Conservation (phyloP, 2,113 vertebrate genomes). For the Tamias sibiricus region DNA sequence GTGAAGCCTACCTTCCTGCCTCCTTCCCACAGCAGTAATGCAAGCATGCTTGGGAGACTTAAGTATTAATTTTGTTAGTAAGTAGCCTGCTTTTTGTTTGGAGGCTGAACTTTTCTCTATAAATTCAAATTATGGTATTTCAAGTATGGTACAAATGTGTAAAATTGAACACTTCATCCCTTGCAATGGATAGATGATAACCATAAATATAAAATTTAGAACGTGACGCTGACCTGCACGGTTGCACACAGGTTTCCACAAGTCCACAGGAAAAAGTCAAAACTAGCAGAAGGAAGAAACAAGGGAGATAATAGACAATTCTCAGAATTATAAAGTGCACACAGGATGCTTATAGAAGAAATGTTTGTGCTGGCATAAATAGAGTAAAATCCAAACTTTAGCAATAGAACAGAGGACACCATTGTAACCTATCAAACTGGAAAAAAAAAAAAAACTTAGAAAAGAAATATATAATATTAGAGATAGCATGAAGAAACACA, state of each 20-base stretch:
- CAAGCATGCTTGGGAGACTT: not conserved
- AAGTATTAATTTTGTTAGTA: not conserved
- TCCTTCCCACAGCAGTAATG: no score
- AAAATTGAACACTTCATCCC: not conserved
- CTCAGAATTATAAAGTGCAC: not conserved
- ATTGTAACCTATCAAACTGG: not conserved
- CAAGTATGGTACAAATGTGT: not conserved
- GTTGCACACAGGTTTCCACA: not conserved
- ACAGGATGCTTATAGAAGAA: not conserved
- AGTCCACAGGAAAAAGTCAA: not conserved
- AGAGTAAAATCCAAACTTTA: not conserved
- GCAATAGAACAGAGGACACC: not conserved
- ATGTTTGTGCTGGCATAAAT: not conserved
- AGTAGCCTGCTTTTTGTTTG: not conserved
- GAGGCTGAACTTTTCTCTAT: not conserved
- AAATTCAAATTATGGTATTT: not conserved
- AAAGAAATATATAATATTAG: not conserved
- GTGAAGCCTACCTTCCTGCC: no score
- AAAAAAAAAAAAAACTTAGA: not conserved
- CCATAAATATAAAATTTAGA: not conserved
- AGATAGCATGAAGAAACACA: not conserved
- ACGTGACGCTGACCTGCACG: not conserved
- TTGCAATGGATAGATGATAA: not conserved
- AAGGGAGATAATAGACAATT: not conserved
- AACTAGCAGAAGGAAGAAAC: not conserved